phyloP scores from a whole-genome alignment of 2,888 invertebrate genomes.

The Lasioglossum pauxillum region DNA sequence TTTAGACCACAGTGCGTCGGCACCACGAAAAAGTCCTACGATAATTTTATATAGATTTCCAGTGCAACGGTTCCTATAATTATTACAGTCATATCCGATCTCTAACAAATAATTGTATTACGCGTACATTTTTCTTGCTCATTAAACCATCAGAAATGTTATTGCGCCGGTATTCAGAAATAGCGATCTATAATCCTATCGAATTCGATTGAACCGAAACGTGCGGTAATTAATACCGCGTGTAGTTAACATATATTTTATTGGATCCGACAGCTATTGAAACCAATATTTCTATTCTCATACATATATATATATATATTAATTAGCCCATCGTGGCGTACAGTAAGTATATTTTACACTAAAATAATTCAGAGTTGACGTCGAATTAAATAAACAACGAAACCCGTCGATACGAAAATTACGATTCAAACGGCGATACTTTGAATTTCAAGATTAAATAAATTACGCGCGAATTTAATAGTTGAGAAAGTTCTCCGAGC shows the following conservation, averaged over 20 bases:
- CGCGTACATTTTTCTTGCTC: background rate
- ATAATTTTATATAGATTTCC: background rate
- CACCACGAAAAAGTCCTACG: background rate
- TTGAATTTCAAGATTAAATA: background rate
- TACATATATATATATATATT: background rate
- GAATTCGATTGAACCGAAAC: slow-evolving; percentile 1
- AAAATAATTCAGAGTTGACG: background rate
- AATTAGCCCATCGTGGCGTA: background rate
- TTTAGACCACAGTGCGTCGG: no score
- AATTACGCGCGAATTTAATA: background rate
- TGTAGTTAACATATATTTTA: background rate
- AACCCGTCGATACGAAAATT: background rate
- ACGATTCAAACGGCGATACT: background rate
- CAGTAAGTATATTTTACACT: background rate
- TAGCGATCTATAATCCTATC: background rate
- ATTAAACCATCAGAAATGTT: background rate
- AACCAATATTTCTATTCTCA: slow-evolving; percentile 6
- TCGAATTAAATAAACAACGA: background rate
- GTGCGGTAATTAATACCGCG: slow-evolving; percentile 11
- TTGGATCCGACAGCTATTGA: background rate
- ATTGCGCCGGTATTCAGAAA: background rate
- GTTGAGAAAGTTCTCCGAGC: background rate
- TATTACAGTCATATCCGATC: background rate
- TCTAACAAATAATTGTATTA: no score
- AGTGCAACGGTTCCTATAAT: background rate